Evolutionary conservation across 2,888 invertebrate species (phyloP).

Genomic region (Chloroclysta siterata): DNA sequence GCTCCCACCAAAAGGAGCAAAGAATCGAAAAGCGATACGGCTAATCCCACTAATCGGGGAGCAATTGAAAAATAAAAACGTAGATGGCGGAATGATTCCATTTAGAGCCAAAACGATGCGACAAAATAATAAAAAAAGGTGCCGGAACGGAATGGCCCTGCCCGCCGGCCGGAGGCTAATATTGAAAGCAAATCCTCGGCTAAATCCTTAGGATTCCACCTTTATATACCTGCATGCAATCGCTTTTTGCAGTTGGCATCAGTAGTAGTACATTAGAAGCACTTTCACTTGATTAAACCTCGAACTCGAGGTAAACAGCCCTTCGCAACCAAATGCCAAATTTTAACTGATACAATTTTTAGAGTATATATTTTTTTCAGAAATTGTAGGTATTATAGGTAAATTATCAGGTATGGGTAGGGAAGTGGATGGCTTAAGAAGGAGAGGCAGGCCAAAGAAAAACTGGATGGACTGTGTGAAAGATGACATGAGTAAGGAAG

Average conservation of each 20-base stretch:
- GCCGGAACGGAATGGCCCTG: slow-evolving; percentile 70
- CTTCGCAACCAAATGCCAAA: too few relatives aligned
- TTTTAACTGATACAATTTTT: too few relatives aligned
- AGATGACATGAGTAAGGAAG: too few relatives aligned
- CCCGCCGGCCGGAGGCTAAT: slow-evolving; percentile 79
- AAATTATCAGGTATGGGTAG: too few relatives aligned
- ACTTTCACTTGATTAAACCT: too few relatives aligned
- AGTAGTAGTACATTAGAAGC: neutral
- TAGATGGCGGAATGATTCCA: slow-evolving; percentile 85
- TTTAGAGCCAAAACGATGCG: slow-evolving; percentile 85
- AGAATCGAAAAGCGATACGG: slow-evolving; percentile 82
- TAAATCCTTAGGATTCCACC: slow-evolving; percentile 78
- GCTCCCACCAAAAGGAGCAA: slow-evolving; percentile 79
- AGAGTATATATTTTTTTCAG: too few relatives aligned
- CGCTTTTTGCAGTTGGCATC: neutral
- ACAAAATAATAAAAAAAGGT: slow-evolving; percentile 85
- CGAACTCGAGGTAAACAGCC: too few relatives aligned
- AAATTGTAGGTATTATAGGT: too few relatives aligned
- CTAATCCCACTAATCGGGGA: slow-evolving; percentile 84
- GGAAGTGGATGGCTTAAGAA: too few relatives aligned
- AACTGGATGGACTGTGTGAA: too few relatives aligned
- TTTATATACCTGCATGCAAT: neutral
- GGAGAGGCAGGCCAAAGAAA: too few relatives aligned
- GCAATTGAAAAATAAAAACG: slow-evolving; percentile 86
- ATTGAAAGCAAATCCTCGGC: slow-evolving; percentile 85